These are phyloP conservation scores for Diplosoma virens DNA, from an alignment of 23 tunicate species.

Conservation along the genomic window DNA sequence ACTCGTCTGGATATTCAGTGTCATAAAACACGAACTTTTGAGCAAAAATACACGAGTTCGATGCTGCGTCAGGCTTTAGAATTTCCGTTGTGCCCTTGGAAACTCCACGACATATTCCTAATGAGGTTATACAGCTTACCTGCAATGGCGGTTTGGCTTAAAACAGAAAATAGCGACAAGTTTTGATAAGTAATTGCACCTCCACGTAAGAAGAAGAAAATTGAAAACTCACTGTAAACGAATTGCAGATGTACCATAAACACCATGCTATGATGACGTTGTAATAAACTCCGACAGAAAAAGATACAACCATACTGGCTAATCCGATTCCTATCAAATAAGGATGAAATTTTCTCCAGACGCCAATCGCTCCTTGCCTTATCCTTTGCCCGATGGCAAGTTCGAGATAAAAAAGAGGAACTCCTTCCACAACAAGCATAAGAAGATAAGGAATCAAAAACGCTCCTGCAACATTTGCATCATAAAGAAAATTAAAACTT, in stretches of 20 bases:
- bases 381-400: conserved; percentile 89
- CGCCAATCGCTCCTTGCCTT: conserved; percentile 89
- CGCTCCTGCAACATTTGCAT: conserved; percentile 84
- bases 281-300: conserved; percentile 93
- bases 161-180: too few relatives aligned
- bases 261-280: conserved; percentile 98
- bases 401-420: conserved; percentile 88
- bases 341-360: conserved; percentile 91
- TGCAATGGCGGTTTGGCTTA: too few relatives aligned
- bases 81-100: too few relatives aligned
- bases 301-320: conserved; percentile 93
- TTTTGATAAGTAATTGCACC: too few relatives aligned
- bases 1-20: too few relatives aligned
- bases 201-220: not conserved
- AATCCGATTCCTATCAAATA: conserved; percentile 91
- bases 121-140: too few relatives aligned
- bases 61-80: too few relatives aligned
- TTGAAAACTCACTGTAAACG: conserved; percentile 62
- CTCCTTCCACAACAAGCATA: conserved; percentile 86
- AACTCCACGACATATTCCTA: too few relatives aligned
- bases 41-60: too few relatives aligned
- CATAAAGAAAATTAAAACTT: too few relatives aligned
- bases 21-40: too few relatives aligned
- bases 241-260: conserved; percentile 94
- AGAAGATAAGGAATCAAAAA: conserved; percentile 83